phyloP scores from a whole-genome alignment of 2,797 vertebrate genomes.

The Macropodus opercularis region DNA sequence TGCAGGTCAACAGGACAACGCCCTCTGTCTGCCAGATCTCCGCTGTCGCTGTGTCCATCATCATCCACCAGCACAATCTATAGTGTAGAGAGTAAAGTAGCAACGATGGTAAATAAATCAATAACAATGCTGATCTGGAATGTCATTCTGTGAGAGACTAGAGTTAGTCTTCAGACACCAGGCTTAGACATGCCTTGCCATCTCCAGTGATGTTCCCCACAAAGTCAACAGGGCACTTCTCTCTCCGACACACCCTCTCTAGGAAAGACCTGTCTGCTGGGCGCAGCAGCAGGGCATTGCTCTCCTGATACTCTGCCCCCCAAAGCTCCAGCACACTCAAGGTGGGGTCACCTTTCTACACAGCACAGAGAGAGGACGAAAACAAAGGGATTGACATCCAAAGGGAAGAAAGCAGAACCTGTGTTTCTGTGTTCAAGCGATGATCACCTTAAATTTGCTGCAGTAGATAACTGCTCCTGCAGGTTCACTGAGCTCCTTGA shows the following conservation, averaged over 20 bases:
- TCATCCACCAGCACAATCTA: conserved; percentile 92
- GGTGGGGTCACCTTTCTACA: conserved; percentile 90
- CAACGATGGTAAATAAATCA: not conserved
- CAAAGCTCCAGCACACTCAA: conserved; percentile 93
- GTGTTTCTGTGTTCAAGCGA: not conserved
- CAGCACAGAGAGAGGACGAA: not conserved
- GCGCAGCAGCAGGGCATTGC: conserved; percentile 88
- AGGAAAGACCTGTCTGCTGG: conserved; percentile 78
- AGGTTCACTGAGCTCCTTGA: conserved; percentile 93
- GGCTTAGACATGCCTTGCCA: conserved; percentile 80
- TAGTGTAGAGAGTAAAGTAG: no score
- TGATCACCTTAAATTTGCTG: conserved; percentile 87
- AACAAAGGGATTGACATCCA: not conserved
- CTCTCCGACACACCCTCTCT: conserved; percentile 83
- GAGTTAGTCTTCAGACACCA: no score
- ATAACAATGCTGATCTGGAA: not conserved
- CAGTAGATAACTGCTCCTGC: conserved; percentile 89
- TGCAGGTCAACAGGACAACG: conserved; percentile 88
- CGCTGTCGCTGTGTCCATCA: conserved; percentile 38
- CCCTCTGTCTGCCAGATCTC: conserved; percentile 26
- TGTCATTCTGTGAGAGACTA: not conserved
- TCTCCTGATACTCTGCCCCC: conserved; percentile 96
- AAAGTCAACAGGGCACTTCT: conserved; percentile 89
- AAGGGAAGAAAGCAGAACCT: not conserved
- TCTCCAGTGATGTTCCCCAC: conserved; percentile 90